phyloP scores from a whole-genome alignment of 1,140 invertebrate species.

The Drosophila orena region DNA sequence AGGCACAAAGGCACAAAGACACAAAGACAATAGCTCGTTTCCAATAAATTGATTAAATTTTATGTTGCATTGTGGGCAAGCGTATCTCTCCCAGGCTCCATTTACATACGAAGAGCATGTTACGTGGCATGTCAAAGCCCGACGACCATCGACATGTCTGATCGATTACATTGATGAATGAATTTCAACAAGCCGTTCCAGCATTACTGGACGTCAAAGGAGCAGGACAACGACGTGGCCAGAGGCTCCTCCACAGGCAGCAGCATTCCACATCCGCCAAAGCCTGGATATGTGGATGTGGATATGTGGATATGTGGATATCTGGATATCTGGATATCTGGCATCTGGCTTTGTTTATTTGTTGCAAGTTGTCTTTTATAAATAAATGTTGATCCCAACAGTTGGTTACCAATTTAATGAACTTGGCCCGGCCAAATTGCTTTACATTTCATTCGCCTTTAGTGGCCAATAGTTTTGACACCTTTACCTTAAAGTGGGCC shows the following conservation, averaged over 20 bases:
- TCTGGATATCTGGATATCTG: no score
- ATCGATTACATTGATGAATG: slow-evolving; percentile 82
- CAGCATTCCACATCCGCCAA: slow-evolving; percentile 35
- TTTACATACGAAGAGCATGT: slow-evolving; percentile 60
- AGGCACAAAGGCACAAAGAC: slow-evolving; percentile 50
- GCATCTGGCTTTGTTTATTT: slow-evolving; percentile 70
- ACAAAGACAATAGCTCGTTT: slow-evolving; percentile 69
- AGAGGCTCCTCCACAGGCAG: slow-evolving; percentile 56
- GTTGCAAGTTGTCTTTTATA: slow-evolving; percentile 77
- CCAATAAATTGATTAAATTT: slow-evolving; percentile 81
- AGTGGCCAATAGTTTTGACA: slow-evolving; percentile 74
- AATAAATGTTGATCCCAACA: slow-evolving; percentile 70
- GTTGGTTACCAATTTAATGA: slow-evolving; percentile 71
- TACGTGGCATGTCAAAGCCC: slow-evolving; percentile 50
- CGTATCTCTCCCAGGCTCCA: slow-evolving; percentile 44
- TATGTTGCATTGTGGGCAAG: slow-evolving; percentile 71
- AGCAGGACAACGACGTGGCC: slow-evolving; percentile 28
- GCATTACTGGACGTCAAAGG: slow-evolving; percentile 49
- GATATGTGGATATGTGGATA: no score
- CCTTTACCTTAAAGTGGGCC: slow-evolving; percentile 49
- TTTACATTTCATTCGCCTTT: slow-evolving; percentile 36
- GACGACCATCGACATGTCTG: slow-evolving; percentile 40
- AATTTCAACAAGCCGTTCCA: slow-evolving; percentile 67
- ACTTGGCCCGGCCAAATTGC: slow-evolving; percentile 56
- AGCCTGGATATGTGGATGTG: slow-evolving; percentile 7